phyloP scores from a whole-genome alignment of 2,113 vertebrate species.

The Syngnathus scovelli region DNA sequence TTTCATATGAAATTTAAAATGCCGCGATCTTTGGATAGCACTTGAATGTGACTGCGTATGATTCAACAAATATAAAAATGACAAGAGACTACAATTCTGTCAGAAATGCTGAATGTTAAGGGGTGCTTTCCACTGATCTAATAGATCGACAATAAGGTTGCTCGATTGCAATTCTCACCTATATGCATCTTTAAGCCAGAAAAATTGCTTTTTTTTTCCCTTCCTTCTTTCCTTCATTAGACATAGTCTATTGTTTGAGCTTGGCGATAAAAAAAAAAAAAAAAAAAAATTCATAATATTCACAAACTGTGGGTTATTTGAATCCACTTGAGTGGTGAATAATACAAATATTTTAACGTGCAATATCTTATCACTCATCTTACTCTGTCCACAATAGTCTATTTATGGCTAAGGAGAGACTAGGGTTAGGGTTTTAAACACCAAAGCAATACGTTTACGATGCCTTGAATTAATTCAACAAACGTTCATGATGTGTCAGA shows the following conservation, averaged over 20 bases:
- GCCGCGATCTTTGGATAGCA: background rate
- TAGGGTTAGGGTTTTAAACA: slow-evolving; percentile 6
- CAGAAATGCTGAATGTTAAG: background rate
- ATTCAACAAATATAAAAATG: background rate
- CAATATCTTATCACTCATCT: background rate
- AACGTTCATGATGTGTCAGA: slow-evolving; percentile 32
- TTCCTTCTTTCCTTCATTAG: background rate
- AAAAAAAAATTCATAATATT: background rate
- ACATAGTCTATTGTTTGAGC: background rate
- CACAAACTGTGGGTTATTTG: background rate
- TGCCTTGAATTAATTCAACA: slow-evolving; percentile 28
- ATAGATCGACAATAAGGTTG: background rate
- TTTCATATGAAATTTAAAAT: background rate
- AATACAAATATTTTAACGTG: background rate
- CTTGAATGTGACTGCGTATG: background rate
- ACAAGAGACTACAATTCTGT: background rate
- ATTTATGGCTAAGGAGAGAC: background rate
- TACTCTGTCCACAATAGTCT: background rate
- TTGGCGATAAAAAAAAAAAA: background rate
- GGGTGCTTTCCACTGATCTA: background rate
- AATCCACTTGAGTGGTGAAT: background rate
- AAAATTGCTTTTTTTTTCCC: no score
- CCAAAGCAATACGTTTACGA: slow-evolving; percentile 12
- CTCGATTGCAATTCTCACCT: background rate
- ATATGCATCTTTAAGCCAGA: no score